These are phyloP conservation scores for Fragum whitleyi DNA, from an alignment of 2,888 invertebrate genomes.

Conservation along the genomic window DNA sequence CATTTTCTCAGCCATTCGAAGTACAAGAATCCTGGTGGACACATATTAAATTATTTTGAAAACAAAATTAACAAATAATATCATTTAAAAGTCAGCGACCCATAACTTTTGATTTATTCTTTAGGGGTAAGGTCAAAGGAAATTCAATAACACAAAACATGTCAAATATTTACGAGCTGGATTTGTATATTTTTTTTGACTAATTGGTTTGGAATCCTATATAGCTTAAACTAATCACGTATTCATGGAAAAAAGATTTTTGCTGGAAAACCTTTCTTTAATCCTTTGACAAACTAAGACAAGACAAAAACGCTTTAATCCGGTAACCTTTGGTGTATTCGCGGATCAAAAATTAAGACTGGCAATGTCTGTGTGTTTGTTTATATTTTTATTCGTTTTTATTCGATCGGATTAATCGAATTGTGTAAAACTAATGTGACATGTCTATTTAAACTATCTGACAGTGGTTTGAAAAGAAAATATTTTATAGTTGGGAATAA, in stretches of 20 bases:
- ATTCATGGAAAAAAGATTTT: neutral
- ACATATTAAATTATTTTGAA: too few relatives aligned
- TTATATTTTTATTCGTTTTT: neutral
- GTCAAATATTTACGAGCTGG: slow-evolving; percentile 18
- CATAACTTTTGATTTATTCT: neutral
- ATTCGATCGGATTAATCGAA: neutral
- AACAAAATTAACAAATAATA: too few relatives aligned
- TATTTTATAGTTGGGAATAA: neutral
- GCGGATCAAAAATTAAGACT: neutral
- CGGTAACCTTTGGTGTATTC: neutral
- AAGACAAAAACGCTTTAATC: neutral
- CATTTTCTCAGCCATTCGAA: too few relatives aligned
- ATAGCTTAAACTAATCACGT: neutral
- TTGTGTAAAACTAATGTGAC: neutral
- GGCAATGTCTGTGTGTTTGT: neutral
- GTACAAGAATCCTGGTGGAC: too few relatives aligned
- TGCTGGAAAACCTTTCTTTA: neutral
- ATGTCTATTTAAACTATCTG: neutral
- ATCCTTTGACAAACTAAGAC: neutral
- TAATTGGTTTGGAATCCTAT: slow-evolving; percentile 7
- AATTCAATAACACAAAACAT: slow-evolving; percentile 27
- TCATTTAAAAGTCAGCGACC: too few relatives aligned
- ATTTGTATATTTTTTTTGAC: slow-evolving; percentile 2
- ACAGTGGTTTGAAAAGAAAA: neutral
- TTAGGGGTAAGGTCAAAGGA: slow-evolving; percentile 12